Conservation (phyloP, 2,888 invertebrate species). For the Kuschelorhynchus macadamiae region DNA sequence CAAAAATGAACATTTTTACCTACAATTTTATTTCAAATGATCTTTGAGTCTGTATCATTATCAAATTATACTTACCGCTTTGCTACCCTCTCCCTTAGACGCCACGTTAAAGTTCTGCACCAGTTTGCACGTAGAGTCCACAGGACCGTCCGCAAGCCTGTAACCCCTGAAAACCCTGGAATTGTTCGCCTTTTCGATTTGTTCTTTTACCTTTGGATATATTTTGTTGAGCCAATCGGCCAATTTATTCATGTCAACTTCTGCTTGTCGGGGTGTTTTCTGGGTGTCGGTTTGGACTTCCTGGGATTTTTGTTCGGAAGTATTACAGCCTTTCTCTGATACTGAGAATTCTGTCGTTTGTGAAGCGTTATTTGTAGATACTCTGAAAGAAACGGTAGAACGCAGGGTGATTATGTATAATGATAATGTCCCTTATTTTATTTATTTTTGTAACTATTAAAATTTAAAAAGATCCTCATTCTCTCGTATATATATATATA, state of each 20-base stretch:
- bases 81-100: slow-evolving; percentile 37
- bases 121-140: slow-evolving; percentile 59
- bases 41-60: too few relatives aligned
- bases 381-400: slow-evolving; percentile 53
- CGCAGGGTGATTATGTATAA: too few relatives aligned
- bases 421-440: too few relatives aligned
- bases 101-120: slow-evolving; percentile 59
- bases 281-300: slow-evolving; percentile 67
- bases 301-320: slow-evolving; percentile 60
- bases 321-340: slow-evolving; percentile 60
- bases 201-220: slow-evolving; percentile 68
- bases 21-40: too few relatives aligned
- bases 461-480: too few relatives aligned
- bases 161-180: slow-evolving; percentile 63
- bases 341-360: slow-evolving; percentile 62
- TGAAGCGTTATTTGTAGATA: slow-evolving; percentile 56
- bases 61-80: slow-evolving; percentile 33
- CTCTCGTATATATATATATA: too few relatives aligned
- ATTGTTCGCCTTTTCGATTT: slow-evolving; percentile 66
- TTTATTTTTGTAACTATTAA: too few relatives aligned
- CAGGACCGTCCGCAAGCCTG: slow-evolving; percentile 51
- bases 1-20: too few relatives aligned
- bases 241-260: slow-evolving; percentile 68
- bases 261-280: slow-evolving; percentile 40
- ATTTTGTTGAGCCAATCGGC: slow-evolving; percentile 69